Base-by-base conservation (phyloP, 2,888 invertebrate genomes). In the Chrysolina americana region DNA sequence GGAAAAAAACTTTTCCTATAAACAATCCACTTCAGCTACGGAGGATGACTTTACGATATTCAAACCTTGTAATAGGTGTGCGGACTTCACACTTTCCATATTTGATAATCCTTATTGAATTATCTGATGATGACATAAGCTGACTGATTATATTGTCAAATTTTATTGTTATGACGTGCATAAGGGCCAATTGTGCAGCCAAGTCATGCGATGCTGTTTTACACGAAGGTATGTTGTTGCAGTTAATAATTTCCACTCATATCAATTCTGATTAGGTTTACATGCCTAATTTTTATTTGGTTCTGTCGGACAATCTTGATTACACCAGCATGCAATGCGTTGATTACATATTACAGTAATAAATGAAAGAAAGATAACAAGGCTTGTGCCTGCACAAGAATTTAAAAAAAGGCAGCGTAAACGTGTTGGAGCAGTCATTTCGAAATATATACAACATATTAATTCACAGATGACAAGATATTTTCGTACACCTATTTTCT, bases 221-320 rank as follows among this genome's bases (percentile, higher is more conserved):
- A 21, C 53, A 53, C 53, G 53, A 53, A 53, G 53, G 53, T 53
- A 53, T 53, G 19, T 11, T 11, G 53, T 19, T 21, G 53, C 21
- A 53, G 53, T 19, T 53, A 53, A 53, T 53, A 53, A 53, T 53
- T 53, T 53, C 11, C 53, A 11, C 21, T 53, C 53, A 53, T 53
- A 53, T 53, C 53, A 53, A 53, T 53, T 21, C 53, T 53, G 21
- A 53, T 53, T 53, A 23, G 21, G 21, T 53, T 53, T 21, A 53
- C 53, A 21, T 53, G n/a, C n/a, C n/a, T n/a, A 53, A 53, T 53
- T 53, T 53, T 13, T 11, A 21, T 21, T 19, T 10, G 53, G 53
- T 53, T 19, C 13, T 21, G 53, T 53, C 53, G 53, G 21, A 21
- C 21, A 21, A 53, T 53, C 53, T 53, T 53, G 21, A 53, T 53